Conservation (phyloP, 2,888 invertebrate species). For the Agrotis segetum region DNA sequence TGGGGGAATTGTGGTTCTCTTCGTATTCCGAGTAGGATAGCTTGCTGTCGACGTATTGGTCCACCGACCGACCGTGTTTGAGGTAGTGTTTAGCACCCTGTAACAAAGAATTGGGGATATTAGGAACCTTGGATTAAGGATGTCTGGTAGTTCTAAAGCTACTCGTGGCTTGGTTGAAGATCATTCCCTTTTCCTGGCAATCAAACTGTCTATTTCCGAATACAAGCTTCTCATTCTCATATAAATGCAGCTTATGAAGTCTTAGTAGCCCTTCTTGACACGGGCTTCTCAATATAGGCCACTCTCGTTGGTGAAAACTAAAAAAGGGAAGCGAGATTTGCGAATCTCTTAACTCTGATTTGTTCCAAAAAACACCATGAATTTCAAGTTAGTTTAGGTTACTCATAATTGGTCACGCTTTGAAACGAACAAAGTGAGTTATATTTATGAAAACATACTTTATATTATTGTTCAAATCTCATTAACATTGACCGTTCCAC, state of each 20-base stretch:
- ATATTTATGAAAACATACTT: constrained; percentile 26
- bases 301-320: background rate
- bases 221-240: too few relatives aligned
- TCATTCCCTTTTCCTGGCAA: too few relatives aligned
- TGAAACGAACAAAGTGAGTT: background rate
- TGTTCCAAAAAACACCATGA: background rate
- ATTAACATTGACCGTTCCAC: constrained; percentile 51
- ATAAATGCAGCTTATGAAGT: too few relatives aligned
- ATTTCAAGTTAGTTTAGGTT: constrained; percentile 15
- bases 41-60: constrained; percentile 94
- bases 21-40: constrained; percentile 90
- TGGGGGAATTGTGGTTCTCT: constrained; percentile 85
- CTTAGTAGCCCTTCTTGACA: too few relatives aligned
- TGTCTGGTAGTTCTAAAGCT: background rate
- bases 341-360: background rate
- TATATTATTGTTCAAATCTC: constrained; percentile 40
- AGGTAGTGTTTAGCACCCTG: constrained; percentile 91
- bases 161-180: too few relatives aligned
- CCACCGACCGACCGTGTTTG: constrained; percentile 94
- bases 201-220: background rate
- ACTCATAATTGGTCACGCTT: constrained; percentile 6
- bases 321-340: background rate
- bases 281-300: background rate
- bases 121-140: background rate
- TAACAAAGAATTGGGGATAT: constrained; percentile 73